A percentile compares a stretch with the other conserved stretches of the same genome.
Evolutionary conservation across 1,140 invertebrate species (phyloP).

Genomic region (Odontomachus brunneus): DNA sequence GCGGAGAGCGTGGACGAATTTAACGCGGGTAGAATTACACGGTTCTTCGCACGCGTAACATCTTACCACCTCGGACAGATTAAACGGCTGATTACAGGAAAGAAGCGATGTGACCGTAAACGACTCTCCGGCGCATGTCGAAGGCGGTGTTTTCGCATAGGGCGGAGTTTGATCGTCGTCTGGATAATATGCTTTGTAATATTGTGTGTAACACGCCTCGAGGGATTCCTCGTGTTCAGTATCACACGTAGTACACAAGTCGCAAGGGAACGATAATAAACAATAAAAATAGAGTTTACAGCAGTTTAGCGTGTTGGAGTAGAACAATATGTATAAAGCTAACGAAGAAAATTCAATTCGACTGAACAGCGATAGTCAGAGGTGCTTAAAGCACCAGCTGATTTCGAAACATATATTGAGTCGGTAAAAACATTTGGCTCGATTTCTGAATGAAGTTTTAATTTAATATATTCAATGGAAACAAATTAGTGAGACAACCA

Average conservation of each 20-base stretch:
- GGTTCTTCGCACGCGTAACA: constrained; percentile 23
- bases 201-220: not conserved
- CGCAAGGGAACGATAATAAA: not conserved
- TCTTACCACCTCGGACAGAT: constrained; percentile 48
- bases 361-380: too few relatives aligned
- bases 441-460: too few relatives aligned
- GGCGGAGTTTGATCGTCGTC: constrained; percentile 76
- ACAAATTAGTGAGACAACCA: too few relatives aligned
- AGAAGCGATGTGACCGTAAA: constrained; percentile 47
- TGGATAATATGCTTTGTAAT: constrained; percentile 56
- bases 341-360: too few relatives aligned
- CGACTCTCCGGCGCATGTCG: constrained; percentile 74
- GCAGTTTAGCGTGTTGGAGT: not conserved
- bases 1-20: constrained; percentile 1
- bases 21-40: constrained; percentile 5
- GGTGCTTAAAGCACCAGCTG: too few relatives aligned
- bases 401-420: too few relatives aligned
- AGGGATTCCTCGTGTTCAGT: not conserved
- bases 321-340: not conserved
- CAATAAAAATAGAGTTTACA: not conserved
- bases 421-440: too few relatives aligned
- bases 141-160: constrained; percentile 70
- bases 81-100: constrained; percentile 62
- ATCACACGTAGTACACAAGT: constrained; percentile 23
- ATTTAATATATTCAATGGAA: too few relatives aligned